These are phyloP conservation scores for Carapus acus DNA, from an alignment of 2,797 vertebrate species.

Conservation along the genomic window DNA sequence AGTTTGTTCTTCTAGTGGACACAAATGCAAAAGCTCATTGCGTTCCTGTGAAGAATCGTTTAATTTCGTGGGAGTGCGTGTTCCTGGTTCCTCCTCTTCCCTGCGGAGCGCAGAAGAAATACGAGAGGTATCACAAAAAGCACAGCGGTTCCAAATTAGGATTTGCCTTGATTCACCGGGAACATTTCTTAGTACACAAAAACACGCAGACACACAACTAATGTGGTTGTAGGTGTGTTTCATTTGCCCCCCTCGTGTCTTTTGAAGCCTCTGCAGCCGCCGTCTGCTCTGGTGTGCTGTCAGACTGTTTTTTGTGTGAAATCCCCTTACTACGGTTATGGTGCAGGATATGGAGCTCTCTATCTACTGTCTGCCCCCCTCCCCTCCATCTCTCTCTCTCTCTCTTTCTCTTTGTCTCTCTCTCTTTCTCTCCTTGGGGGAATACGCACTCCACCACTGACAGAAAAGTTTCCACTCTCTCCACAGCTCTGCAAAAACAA, in stretches of 20 bases:
- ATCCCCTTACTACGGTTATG: constrained; percentile 42
- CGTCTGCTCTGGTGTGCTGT: constrained; percentile 16
- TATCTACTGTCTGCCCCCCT: no score
- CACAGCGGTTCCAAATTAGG: no score
- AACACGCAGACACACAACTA: constrained; percentile 11
- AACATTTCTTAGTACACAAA: constrained; percentile 18
- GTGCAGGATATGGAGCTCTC: constrained; percentile 54
- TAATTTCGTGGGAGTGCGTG: no score
- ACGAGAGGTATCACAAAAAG: no score
- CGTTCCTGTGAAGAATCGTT: no score
- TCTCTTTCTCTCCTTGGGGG: constrained; percentile 41
- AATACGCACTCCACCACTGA: constrained; percentile 56
- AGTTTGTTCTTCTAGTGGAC: no score
- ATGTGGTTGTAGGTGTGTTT: constrained; percentile 32
- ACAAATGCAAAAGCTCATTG: no score
- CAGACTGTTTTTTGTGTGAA: constrained; percentile 36
- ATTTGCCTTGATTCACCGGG: constrained; percentile 39
- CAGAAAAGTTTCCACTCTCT: constrained; percentile 30
- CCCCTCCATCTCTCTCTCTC: no score
- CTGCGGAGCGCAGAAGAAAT: no score
- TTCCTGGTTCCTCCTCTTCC: no score
- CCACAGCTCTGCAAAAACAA: constrained; percentile 42
- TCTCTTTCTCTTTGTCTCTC: no score
- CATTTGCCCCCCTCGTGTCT: constrained; percentile 34
- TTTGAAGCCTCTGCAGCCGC: constrained; percentile 32